Evolutionary conservation across 1,140 invertebrate species (phyloP).

Genomic region (Megathymus violae): DNA sequence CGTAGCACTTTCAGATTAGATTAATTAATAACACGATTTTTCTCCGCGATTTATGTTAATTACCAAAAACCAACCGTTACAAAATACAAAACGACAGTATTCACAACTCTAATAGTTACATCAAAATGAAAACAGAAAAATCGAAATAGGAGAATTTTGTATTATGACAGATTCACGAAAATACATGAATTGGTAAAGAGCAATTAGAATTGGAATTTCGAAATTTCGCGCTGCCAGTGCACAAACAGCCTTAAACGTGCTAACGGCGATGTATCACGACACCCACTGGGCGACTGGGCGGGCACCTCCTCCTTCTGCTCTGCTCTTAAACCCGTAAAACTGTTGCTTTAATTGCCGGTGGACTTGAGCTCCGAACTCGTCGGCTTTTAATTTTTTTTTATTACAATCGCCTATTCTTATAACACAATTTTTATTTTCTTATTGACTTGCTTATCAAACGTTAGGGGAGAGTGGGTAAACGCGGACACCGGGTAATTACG

Average conservation of each 20-base stretch:
- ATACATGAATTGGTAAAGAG: background rate
- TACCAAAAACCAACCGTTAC: background rate
- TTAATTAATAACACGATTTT: background rate
- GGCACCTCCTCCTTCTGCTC: constrained; percentile 34
- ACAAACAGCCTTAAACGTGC: constrained; percentile 46
- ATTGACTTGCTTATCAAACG: too few relatives aligned
- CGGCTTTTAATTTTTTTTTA: background rate
- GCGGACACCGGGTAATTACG: too few relatives aligned
- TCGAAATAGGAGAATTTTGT: too few relatives aligned
- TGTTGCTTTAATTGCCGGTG: constrained; percentile 18
- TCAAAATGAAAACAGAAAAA: constrained; percentile 5
- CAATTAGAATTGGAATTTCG: constrained; percentile 23
- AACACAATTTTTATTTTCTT: too few relatives aligned
- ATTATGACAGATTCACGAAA: too few relatives aligned
- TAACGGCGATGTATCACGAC: constrained; percentile 56
- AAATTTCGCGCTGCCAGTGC: constrained; percentile 45
- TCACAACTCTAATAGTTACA: constrained; percentile 12
- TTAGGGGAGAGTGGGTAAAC: too few relatives aligned
- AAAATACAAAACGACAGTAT: constrained; percentile 2
- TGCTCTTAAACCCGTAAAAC: constrained; percentile 37
- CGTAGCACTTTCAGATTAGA: background rate
- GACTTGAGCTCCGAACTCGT: constrained; percentile 4
- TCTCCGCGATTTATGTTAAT: too few relatives aligned
- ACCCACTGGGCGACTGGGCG: constrained; percentile 49
- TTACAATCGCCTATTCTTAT: background rate